These are phyloP conservation scores for Allacma fusca DNA, from an alignment of 2,888 invertebrate genomes.

Conservation along the genomic window DNA sequence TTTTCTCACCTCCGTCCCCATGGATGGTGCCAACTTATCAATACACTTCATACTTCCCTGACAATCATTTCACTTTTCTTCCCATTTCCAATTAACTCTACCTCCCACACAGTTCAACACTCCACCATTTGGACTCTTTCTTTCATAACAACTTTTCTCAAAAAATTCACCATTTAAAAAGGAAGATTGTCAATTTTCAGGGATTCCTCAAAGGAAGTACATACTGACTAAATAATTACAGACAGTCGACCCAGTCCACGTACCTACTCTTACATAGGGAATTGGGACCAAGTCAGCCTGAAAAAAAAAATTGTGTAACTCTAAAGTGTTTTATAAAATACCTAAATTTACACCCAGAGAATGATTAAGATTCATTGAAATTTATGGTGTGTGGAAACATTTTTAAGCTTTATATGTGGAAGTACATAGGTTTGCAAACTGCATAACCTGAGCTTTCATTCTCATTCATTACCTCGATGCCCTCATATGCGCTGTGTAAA, in stretches of 20 bases:
- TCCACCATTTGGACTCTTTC: neutral
- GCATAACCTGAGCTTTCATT: too few relatives aligned
- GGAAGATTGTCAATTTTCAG: too few relatives aligned
- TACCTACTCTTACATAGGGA: too few relatives aligned
- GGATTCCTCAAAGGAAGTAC: too few relatives aligned
- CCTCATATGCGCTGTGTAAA: too few relatives aligned
- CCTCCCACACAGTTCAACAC: conserved; percentile 32
- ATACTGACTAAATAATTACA: too few relatives aligned
- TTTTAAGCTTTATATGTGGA: neutral
- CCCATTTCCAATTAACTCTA: conserved; percentile 37
- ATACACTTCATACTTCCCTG: conserved; percentile 24
- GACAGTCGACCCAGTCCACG: too few relatives aligned
- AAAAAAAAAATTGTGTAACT: neutral
- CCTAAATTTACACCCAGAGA: conserved; percentile 2
- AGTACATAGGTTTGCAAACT: too few relatives aligned
- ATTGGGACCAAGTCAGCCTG: too few relatives aligned
- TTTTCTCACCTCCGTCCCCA: conserved; percentile 36
- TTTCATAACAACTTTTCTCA: conserved; percentile 2
- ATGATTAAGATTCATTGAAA: conserved; percentile 1
- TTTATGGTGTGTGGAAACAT: neutral
- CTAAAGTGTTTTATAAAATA: neutral
- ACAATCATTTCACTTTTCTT: conserved; percentile 37
- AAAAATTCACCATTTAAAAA: neutral
- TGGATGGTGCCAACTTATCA: conserved; percentile 13
- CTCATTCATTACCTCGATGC: too few relatives aligned